phyloP scores from a whole-genome alignment of 2,113 vertebrate genomes.

The Clinocottus analis region DNA sequence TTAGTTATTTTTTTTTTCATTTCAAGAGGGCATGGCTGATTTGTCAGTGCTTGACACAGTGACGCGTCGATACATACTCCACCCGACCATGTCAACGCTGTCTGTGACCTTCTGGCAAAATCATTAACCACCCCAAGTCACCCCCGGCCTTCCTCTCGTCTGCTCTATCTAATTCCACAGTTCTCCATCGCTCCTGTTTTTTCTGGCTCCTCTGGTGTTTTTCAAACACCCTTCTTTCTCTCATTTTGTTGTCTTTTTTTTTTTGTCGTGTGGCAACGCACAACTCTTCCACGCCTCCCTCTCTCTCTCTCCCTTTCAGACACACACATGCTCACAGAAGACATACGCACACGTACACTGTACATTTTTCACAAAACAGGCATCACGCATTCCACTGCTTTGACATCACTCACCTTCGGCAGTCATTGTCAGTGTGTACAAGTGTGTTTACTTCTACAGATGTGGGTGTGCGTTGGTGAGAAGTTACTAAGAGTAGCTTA shows the following conservation, averaged over 20 bases:
- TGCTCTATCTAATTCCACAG: conserved; percentile 39
- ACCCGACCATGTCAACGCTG: conserved; percentile 58
- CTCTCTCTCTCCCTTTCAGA: background rate
- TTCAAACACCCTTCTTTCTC: conserved; percentile 12
- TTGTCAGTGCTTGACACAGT: conserved; percentile 62
- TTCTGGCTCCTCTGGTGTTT: conserved; percentile 35
- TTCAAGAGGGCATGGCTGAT: conserved; percentile 59
- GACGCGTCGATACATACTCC: conserved; percentile 60
- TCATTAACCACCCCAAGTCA: conserved; percentile 68
- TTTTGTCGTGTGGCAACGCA: conserved; percentile 19
- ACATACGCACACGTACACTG: background rate
- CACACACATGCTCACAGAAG: background rate
- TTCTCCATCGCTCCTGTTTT: conserved; percentile 16
- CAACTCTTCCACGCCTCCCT: background rate
- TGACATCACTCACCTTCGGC: conserved; percentile 54
- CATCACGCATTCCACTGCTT: conserved; percentile 29
- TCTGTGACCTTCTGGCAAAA: conserved; percentile 76
- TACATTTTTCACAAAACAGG: conserved; percentile 31
- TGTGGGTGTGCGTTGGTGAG: background rate
- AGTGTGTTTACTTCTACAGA: background rate
- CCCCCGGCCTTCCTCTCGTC: conserved; percentile 23
- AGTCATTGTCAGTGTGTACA: conserved; percentile 15
- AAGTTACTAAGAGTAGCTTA: background rate
- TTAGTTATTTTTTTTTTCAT: conserved; percentile 47
- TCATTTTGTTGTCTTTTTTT: conserved; percentile 38